Conservation (phyloP, 2,888 invertebrate species). For the Epinotia ramella region DNA sequence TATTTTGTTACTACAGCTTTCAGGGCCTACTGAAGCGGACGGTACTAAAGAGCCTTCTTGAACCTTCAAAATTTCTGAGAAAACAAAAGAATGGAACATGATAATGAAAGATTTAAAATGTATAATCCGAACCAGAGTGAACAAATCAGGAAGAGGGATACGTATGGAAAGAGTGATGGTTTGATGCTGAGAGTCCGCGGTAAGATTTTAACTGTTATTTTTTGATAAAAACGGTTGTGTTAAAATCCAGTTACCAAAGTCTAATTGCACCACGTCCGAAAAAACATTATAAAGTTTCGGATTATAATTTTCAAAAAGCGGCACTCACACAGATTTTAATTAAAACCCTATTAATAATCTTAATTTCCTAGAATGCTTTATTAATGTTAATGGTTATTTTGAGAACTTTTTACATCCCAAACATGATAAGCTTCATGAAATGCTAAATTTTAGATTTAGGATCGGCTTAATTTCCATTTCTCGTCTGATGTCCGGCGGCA, state of each 20-base stretch:
- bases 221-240: no score
- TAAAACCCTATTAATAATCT: no score
- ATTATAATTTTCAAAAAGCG: no score
- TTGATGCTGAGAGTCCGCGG: slow-evolving; percentile 51
- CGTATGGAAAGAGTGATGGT: slow-evolving; percentile 56
- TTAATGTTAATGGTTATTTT: no score
- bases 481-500: background rate
- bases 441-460: no score
- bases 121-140: slow-evolving; percentile 66
- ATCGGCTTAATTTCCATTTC: no score
- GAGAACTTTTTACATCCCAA: no score
- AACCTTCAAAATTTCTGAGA: slow-evolving; percentile 17
- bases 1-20: slow-evolving; percentile 72
- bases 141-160: slow-evolving; percentile 58
- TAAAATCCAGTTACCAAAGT: no score
- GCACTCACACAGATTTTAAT: no score
- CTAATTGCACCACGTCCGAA: no score
- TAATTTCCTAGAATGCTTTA: no score
- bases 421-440: background rate
- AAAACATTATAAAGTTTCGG: no score
- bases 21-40: slow-evolving; percentile 54
- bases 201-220: background rate
- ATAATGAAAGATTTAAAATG: slow-evolving; percentile 58
- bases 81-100: slow-evolving; percentile 55
- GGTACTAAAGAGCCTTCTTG: slow-evolving; percentile 41